A percentile compares a stretch with the other conserved stretches of the same genome.
Evolutionary conservation across 2,113 vertebrate species (phyloP).

Genomic region (Passer domesticus): DNA sequence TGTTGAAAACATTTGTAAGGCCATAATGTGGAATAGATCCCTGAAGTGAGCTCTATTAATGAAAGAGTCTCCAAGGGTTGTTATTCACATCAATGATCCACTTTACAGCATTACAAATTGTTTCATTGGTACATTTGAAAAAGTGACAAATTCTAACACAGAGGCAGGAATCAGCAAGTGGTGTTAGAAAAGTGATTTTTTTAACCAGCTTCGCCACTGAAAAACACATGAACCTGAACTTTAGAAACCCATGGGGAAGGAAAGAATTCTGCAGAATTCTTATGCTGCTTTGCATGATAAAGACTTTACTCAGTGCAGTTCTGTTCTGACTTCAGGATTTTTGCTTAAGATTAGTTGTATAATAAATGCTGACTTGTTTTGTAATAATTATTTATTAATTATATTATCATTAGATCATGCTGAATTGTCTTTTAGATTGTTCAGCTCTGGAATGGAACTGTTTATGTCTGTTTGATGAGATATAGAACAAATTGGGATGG

Average conservation of each 20-base stretch:
- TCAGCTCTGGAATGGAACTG: not conserved
- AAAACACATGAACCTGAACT: not conserved
- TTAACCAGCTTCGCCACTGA: not conserved
- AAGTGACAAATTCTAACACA: not conserved
- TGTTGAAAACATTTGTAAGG: constrained; percentile 11
- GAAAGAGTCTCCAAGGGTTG: not conserved
- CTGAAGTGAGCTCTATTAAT: not conserved
- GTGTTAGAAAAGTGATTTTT: not conserved
- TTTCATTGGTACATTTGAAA: not conserved
- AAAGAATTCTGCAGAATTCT: not conserved
- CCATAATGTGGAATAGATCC: not conserved
- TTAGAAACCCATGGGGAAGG: not conserved
- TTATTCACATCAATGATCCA: not conserved
- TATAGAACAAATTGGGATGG: not conserved
- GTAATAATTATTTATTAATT: not conserved
- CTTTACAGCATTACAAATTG: not conserved
- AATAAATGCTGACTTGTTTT: not conserved
- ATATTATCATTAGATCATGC: not conserved
- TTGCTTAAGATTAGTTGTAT: not conserved
- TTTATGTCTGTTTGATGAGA: not conserved
- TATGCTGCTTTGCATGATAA: not conserved
- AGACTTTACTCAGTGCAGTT: not conserved
- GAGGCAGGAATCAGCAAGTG: not conserved
- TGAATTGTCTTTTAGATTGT: not conserved
- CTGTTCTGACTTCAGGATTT: not conserved